A percentile compares a stretch with the other conserved stretches of the same genome.
phyloP scores from a whole-genome alignment of 2,888 invertebrate species.

The Girardia tigrina region DNA sequence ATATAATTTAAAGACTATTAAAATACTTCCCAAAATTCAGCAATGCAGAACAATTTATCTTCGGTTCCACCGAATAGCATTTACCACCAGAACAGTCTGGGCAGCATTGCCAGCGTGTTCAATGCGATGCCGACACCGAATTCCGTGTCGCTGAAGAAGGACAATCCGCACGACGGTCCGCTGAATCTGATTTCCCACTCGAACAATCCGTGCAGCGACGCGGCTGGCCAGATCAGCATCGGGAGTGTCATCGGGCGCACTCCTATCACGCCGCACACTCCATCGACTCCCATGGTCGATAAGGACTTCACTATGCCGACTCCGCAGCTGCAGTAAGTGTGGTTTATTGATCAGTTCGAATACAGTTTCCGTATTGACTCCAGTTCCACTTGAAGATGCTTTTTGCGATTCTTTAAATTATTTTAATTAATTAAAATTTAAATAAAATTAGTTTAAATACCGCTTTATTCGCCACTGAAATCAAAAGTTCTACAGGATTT shows the following conservation, averaged over 20 bases:
- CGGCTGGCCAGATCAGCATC: not conserved
- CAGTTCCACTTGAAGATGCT: not conserved
- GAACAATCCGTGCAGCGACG: not conserved
- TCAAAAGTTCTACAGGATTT: too few species aligned
- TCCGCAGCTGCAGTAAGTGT: conserved; percentile 69
- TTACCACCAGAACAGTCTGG: not conserved
- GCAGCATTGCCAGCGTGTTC: not conserved
- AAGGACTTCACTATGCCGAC: conserved; percentile 25
- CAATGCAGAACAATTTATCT: not conserved
- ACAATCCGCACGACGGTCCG: not conserved
- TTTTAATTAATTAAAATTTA: too few species aligned
- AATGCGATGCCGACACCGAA: not conserved
- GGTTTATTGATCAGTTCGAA: not conserved
- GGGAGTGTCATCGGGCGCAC: conserved; percentile 26
- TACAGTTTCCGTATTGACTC: not conserved
- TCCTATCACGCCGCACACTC: conserved; percentile 33
- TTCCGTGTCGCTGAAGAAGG: not conserved
- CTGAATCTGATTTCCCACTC: not conserved
- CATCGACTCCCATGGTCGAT: conserved; percentile 25
- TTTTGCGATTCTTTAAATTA: too few species aligned
- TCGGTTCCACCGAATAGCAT: not conserved
- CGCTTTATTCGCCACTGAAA: too few species aligned
- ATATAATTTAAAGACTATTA: too few species aligned
- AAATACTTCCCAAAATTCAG: not conserved
- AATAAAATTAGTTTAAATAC: too few species aligned